Base-by-base conservation (phyloP, 2,888 invertebrate genomes). In the Exocentrus adspersus region DNA sequence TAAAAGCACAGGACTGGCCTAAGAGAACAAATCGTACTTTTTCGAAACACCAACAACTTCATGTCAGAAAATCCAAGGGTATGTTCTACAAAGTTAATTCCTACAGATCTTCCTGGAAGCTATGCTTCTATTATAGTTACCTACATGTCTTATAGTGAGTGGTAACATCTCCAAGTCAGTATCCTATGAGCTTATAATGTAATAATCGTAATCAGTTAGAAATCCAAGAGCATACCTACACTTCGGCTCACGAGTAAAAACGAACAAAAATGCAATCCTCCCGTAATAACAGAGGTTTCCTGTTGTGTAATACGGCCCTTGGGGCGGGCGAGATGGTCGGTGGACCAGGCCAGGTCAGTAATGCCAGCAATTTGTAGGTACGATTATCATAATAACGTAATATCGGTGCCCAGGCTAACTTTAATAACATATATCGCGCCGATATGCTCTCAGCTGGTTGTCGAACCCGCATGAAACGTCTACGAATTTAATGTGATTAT, bases 331-430 rank as follows among this genome's bases (percentile, higher is more conserved):
- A 57, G 65, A 48, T 46, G 53, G 62, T 58, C 59, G 50, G 60
- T 56, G 60, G 57, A 68, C 66, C 68, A 60, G 64, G 68, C 58
- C 72, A 66, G 74, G 72, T 71, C 76, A 67, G 77, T 76, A 77
- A 76, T 75, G 70, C 68, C 73, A 64, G 75, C 77, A 77, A 77
- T 77, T 77, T 71, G 73, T 61, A 70, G 70, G 70, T 60, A 66
- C 72, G 72, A 77, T 77, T 77, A 77, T 76, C 72, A 74, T 77
- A 77, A 77, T 77, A 76, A 77, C 76, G 75, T 75, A 77, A 77
- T 77, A 74, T 76, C 72, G 70, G 65, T 64, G 72, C 68, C 70
- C 69, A 68, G 64, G 67, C 69, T 65, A 65, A 59, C 66, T 62
- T 65, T 73, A 72, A 72, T 73, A 62, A 71, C 64, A 72, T 42